Conservation (phyloP, 1,140 invertebrate species). For the Drosophila subobscura region DNA sequence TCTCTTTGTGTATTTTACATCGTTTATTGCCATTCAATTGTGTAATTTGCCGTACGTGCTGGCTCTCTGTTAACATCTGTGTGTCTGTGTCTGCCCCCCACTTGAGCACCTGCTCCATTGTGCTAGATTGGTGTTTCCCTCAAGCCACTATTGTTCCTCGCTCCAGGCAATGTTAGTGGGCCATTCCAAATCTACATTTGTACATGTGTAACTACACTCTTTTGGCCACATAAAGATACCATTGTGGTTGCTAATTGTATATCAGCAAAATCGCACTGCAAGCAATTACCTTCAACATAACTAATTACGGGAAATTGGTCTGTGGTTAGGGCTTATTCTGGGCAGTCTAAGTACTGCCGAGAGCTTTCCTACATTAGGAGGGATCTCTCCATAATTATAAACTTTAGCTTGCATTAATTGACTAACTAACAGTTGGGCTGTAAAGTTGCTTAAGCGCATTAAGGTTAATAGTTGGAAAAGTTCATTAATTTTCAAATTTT, state of each 20-base stretch:
- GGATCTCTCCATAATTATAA: too few species aligned
- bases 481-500: too few species aligned
- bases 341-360: too few species aligned
- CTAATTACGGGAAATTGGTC: too few species aligned
- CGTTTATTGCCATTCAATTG: slow-evolving; percentile 70
- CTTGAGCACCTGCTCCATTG: slow-evolving; percentile 37
- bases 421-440: too few species aligned
- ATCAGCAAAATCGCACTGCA: too few species aligned
- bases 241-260: background rate
- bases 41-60: slow-evolving; percentile 64
- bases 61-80: slow-evolving; percentile 25
- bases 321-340: too few species aligned
- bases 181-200: slow-evolving; percentile 19
- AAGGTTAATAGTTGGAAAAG: too few species aligned
- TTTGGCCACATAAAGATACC: background rate
- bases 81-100: slow-evolving; percentile 15
- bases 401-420: too few species aligned
- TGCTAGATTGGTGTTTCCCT: slow-evolving; percentile 7
- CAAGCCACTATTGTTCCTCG: slow-evolving; percentile 29
- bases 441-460: too few species aligned
- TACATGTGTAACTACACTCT: slow-evolving; percentile 32
- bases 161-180: slow-evolving; percentile 5
- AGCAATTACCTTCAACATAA: too few species aligned
- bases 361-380: too few species aligned
- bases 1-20: slow-evolving; percentile 43